Conservation (phyloP, 2,113 vertebrate genomes). For the Acanthisitta chloris region DNA sequence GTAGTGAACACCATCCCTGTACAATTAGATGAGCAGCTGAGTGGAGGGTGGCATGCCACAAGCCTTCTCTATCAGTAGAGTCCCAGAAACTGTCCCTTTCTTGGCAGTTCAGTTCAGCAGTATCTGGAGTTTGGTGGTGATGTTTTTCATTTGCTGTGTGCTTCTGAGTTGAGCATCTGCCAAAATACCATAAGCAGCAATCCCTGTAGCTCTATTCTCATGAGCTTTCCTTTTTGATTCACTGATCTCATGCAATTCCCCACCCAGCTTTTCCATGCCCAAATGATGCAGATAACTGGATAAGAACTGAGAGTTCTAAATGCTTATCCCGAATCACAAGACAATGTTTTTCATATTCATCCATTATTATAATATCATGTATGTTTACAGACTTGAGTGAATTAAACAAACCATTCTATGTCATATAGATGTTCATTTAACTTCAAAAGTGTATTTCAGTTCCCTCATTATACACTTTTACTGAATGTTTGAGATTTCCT, state of each 20-base stretch:
- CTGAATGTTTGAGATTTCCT: not conserved
- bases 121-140: not conserved
- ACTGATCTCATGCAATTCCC: not conserved
- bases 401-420: not conserved
- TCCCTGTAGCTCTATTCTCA: not conserved
- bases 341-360: not conserved
- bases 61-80: not conserved
- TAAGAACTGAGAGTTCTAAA: not conserved
- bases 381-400: not conserved
- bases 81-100: not conserved
- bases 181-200: not conserved
- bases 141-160: not conserved
- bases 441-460: not conserved
- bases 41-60: not conserved
- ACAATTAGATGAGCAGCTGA: not conserved
- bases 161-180: conserved; percentile 19
- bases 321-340: not conserved
- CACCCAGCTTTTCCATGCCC: not conserved
- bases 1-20: not conserved
- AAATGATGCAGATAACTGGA: not conserved
- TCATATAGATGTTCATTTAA: not conserved
- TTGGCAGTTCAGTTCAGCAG: not conserved
- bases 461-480: not conserved
- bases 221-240: conserved; percentile 7
- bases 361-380: not conserved